These are phyloP conservation scores for Dicentrarchus labrax DNA, from an alignment of 2,113 vertebrate species.

Conservation along the genomic window DNA sequence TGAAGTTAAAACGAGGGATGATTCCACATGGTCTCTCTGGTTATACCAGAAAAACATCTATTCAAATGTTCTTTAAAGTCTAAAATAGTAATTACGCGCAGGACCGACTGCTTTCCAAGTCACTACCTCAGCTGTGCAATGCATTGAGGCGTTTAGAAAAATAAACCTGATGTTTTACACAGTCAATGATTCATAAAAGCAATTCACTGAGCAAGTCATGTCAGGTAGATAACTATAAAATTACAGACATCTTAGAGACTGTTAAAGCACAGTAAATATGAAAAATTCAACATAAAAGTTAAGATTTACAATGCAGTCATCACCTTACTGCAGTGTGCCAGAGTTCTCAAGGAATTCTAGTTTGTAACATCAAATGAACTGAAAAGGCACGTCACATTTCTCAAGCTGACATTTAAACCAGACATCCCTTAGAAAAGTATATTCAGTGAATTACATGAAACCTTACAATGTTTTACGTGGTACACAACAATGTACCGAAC, in stretches of 20 bases:
- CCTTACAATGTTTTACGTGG: constrained; percentile 43
- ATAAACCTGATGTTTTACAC: constrained; percentile 49
- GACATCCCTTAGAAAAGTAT: constrained; percentile 41
- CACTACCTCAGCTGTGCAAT: constrained; percentile 27
- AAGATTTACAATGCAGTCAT: constrained; percentile 35
- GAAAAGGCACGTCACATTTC: constrained; percentile 76
- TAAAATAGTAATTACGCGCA: constrained; percentile 5
- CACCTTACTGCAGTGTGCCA: constrained; percentile 38
- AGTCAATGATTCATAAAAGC: constrained; percentile 43
- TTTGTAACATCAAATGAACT: constrained; percentile 55
- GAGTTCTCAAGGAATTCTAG: constrained; percentile 16
- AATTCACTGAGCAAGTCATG: constrained; percentile 40
- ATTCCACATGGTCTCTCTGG: not conserved
- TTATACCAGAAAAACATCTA: not conserved
- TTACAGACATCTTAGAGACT: constrained; percentile 52
- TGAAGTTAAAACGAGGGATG: not conserved
- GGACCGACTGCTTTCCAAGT: not conserved
- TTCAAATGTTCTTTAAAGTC: not conserved
- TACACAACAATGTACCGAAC: constrained; percentile 33
- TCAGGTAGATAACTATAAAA: constrained; percentile 61
- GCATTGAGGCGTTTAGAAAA: constrained; percentile 52
- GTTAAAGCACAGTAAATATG: constrained; percentile 64
- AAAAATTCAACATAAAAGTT: constrained; percentile 37
- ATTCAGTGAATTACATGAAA: constrained; percentile 45
- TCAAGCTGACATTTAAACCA: constrained; percentile 59